Evolutionary conservation across 1,140 invertebrate genomes (phyloP), one percentile per base, ranked within the genome.

Genomic region (Ceratosolen fusciceps): DNA sequence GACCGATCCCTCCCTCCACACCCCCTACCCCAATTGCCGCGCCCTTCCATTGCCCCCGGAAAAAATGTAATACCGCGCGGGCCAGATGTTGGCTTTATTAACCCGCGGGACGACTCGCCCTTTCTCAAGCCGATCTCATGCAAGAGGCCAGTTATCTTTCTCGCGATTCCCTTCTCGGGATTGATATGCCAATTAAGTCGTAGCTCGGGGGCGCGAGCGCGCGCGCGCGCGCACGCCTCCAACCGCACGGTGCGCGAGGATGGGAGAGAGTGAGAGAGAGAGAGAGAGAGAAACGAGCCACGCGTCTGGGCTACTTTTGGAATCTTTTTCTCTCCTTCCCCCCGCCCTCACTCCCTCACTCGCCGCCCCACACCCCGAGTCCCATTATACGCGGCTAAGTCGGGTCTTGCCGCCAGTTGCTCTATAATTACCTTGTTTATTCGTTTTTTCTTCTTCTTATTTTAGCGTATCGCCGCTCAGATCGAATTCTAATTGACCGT

Each of bases 141-240:
- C 54, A 12, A 54, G 77, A 65, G 81, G 58, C 76, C 81, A 83
- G 81, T 83, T 85, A 86, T 86, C 85, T 84, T 62, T 39, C 60
- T 43, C 71, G 72, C 62, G 78, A 68, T 68, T 68, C 19, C 54
- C 34, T 16, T n/a, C 39, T 68, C 73, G 73, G 73, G 84, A 86
- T 86, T 86, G 86, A 86, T 86, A 86, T 86, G 84, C 86, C 86
- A 87, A 87, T 87, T 87, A 86, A 85, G 83, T 84, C 72, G 81
- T 85, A 85, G 75, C 85, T 83, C 65, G 73, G 62, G 82, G 81
- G n/a, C n/a, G n/a, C n/a, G n/a, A n/a, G n/a, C n/a, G n/a, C n/a
- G n/a, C n/a, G n/a, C n/a, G n/a, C n/a, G n/a, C n/a, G n/a, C n/a
- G n/a, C n/a, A n/a, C n/a, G n/a, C n/a, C n/a, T n/a, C n/a, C n/a